phyloP scores from a whole-genome alignment of 2,888 invertebrate genomes.

The Apamea epomidion region DNA sequence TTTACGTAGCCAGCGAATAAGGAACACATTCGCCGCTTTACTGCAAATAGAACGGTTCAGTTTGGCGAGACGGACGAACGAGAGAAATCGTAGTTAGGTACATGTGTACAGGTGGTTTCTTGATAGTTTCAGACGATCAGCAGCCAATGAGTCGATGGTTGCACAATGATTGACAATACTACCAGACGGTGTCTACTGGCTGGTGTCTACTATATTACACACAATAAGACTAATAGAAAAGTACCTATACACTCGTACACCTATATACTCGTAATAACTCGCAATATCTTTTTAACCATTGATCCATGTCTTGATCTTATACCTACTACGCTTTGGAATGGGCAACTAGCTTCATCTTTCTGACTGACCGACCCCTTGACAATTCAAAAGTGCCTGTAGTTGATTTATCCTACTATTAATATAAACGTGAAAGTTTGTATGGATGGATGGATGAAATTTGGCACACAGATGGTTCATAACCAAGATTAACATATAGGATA shows the following conservation, averaged over 20 bases:
- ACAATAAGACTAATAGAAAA: not conserved
- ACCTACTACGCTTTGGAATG: too few species aligned
- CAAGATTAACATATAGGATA: too few species aligned
- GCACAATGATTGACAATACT: not conserved
- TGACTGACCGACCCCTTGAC: too few species aligned
- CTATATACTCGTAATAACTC: too few species aligned
- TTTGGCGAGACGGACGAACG: constrained; percentile 8
- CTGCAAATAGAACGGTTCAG: constrained; percentile 36
- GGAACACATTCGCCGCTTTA: constrained; percentile 37
- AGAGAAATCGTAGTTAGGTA: not conserved
- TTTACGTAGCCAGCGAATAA: constrained; percentile 41
- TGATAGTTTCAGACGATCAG: not conserved
- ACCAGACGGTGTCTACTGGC: not conserved
- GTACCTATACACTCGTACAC: too few species aligned
- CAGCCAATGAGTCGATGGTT: constrained; percentile 2
- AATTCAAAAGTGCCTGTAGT: too few species aligned
- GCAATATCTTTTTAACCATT: not conserved
- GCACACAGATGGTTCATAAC: too few species aligned
- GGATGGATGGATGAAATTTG: too few species aligned
- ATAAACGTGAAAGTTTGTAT: too few species aligned
- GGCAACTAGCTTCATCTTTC: too few species aligned
- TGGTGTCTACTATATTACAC: too few species aligned
- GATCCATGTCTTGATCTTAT: not conserved
- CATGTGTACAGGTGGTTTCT: not conserved
- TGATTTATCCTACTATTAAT: too few species aligned